Conservation (phyloP, 1,140 invertebrate genomes). For the Zophobas morio region DNA sequence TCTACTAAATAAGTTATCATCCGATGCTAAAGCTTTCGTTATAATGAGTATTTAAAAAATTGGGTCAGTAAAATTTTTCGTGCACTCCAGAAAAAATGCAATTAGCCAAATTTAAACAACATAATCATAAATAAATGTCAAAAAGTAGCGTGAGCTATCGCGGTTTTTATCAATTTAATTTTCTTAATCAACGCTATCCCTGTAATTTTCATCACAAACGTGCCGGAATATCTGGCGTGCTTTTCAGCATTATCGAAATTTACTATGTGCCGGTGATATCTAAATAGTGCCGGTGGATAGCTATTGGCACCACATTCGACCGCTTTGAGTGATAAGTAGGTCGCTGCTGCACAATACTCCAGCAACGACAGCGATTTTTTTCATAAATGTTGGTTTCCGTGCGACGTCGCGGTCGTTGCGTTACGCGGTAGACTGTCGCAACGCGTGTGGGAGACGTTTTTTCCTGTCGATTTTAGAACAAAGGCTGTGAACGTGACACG, state of each 20-base stretch:
- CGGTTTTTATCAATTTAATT: conserved; percentile 46
- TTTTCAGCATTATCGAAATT: conserved; percentile 17
- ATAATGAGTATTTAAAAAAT: conserved; percentile 8
- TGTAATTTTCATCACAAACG: conserved; percentile 13
- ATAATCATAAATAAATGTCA: conserved; percentile 43
- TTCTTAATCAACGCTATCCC: conserved; percentile 27
- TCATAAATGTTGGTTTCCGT: too few relatives aligned
- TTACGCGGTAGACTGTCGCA: too few relatives aligned
- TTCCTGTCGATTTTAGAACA: too few relatives aligned
- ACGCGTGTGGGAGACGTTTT: too few relatives aligned
- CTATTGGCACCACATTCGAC: too few relatives aligned
- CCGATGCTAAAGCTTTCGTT: conserved; percentile 4
- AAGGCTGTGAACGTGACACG: background rate
- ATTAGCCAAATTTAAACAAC: conserved; percentile 35
- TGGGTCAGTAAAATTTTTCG: conserved; percentile 26
- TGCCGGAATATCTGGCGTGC: conserved; percentile 15
- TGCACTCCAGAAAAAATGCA: conserved; percentile 34
- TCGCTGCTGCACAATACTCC: too few relatives aligned
- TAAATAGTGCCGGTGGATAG: background rate
- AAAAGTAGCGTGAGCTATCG: conserved; percentile 43
- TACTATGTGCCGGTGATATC: conserved; percentile 5
- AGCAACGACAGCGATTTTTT: too few relatives aligned
- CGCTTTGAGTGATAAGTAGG: too few relatives aligned
- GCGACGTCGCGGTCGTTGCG: too few relatives aligned
- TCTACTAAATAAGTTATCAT: conserved; percentile 4